A percentile compares a stretch with the other conserved stretches of the same genome.
Conservation (phyloP, 2,113 vertebrate species). For the Salvelinus fontinalis region DNA sequence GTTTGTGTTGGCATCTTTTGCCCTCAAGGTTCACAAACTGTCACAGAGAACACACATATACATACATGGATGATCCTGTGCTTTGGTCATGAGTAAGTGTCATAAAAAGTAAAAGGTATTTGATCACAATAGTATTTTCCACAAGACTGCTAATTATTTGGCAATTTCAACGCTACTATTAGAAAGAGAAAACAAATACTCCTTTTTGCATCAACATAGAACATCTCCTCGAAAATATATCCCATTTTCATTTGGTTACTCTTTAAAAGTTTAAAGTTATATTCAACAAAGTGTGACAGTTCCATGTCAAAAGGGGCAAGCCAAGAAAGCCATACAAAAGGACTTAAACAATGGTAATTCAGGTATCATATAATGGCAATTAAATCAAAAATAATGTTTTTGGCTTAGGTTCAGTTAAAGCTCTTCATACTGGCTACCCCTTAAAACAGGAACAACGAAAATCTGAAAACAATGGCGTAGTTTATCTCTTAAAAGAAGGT, state of each 20-base stretch:
- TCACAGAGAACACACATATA: conserved; percentile 5
- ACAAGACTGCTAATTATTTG: conserved; percentile 54
- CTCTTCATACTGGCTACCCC: conserved; percentile 24
- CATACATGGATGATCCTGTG: conserved; percentile 32
- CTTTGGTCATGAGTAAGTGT: conserved; percentile 33
- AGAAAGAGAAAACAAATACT: conserved; percentile 27
- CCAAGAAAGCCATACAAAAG: conserved; percentile 16
- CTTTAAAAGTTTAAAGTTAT: conserved; percentile 42
- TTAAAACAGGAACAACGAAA: conserved; percentile 47
- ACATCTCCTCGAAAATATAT: conserved; percentile 60
- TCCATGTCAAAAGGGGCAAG: conserved; percentile 28
- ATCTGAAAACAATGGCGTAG: conserved; percentile 5
- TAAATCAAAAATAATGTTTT: conserved; percentile 43
- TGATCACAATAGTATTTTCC: conserved; percentile 50
- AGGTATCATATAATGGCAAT: not conserved
- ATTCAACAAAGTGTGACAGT: conserved; percentile 31
- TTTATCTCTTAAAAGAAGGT: conserved; percentile 16
- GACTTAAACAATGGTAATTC: not conserved
- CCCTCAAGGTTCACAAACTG: conserved; percentile 47
- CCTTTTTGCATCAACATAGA: conserved; percentile 41
- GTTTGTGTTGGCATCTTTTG: conserved; percentile 26
- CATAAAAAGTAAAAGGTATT: conserved; percentile 48
- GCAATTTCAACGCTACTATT: conserved; percentile 59
- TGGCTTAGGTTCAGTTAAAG: conserved; percentile 44
- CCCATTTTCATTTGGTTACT: conserved; percentile 61